Evolutionary conservation across 2,888 invertebrate genomes (phyloP).

Genomic region (Plebejus argus): DNA sequence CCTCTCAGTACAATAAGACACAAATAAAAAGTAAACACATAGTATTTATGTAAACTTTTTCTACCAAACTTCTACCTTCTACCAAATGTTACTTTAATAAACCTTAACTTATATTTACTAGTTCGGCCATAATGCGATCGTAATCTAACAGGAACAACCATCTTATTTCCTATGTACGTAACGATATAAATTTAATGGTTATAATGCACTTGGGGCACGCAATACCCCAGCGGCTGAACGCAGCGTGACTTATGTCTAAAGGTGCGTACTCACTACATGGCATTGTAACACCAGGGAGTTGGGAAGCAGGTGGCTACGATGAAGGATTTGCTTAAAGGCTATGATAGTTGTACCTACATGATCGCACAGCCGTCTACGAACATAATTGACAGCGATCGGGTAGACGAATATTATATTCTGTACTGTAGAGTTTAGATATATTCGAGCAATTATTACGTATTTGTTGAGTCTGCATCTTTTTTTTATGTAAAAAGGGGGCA

Average conservation of each 20-base stretch:
- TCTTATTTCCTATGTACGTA: slow-evolving; percentile 74
- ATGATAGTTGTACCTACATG: no score
- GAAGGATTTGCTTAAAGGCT: no score
- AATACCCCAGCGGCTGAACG: slow-evolving; percentile 66
- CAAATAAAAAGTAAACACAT: not conserved
- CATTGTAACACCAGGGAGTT: not conserved
- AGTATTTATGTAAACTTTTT: not conserved
- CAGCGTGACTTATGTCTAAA: slow-evolving; percentile 66
- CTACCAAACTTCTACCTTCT: not conserved
- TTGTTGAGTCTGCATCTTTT: no score
- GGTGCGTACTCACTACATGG: not conserved
- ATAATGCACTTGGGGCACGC: slow-evolving; percentile 68
- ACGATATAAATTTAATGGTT: slow-evolving; percentile 72
- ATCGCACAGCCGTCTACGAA: no score
- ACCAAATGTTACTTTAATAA: slow-evolving; percentile 11
- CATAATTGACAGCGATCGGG: no score
- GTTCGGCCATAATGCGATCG: slow-evolving; percentile 61
- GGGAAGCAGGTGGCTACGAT: not conserved
- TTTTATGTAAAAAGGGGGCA: no score
- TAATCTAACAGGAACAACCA: slow-evolving; percentile 70
- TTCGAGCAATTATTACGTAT: no score
- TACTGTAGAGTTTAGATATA: no score
- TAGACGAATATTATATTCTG: no score
- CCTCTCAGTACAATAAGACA: no score
- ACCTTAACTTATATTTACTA: slow-evolving; percentile 41